Conservation (phyloP, 2,113 vertebrate genomes). For the Meriones unguiculatus region DNA sequence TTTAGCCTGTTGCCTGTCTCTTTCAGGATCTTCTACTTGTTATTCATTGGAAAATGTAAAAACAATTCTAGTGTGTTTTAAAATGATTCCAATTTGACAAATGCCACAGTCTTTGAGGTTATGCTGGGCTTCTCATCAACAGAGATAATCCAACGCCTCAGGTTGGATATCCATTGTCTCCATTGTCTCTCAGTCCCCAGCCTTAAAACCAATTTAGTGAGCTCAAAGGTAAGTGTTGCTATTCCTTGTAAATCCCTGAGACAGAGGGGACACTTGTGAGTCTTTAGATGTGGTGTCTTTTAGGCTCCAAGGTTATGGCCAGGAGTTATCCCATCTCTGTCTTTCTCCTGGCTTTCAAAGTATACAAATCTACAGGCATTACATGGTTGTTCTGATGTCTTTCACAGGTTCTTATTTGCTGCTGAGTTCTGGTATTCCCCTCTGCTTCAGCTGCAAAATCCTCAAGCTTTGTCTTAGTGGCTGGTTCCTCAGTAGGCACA, state of each 20-base stretch:
- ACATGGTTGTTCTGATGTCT: neutral
- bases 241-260: neutral
- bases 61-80: constrained; percentile 43
- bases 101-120: neutral
- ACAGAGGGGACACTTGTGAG: neutral
- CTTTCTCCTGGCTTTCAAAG: neutral
- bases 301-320: neutral
- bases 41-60: constrained; percentile 26
- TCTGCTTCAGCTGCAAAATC: neutral
- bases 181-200: neutral
- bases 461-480: neutral
- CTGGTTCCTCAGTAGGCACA: neutral
- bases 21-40: neutral
- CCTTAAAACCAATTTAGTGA: neutral
- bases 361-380: neutral
- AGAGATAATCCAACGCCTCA: neutral
- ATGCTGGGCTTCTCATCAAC: neutral
- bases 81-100: neutral
- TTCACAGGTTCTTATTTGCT: neutral
- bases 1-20: constrained; percentile 6
- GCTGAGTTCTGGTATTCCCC: neutral
- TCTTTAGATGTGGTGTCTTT: neutral
- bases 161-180: neutral
- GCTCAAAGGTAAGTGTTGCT: neutral
- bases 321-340: neutral